Base-by-base conservation (phyloP, 2,888 invertebrate species). In the Agonopterix subpropinquella region DNA sequence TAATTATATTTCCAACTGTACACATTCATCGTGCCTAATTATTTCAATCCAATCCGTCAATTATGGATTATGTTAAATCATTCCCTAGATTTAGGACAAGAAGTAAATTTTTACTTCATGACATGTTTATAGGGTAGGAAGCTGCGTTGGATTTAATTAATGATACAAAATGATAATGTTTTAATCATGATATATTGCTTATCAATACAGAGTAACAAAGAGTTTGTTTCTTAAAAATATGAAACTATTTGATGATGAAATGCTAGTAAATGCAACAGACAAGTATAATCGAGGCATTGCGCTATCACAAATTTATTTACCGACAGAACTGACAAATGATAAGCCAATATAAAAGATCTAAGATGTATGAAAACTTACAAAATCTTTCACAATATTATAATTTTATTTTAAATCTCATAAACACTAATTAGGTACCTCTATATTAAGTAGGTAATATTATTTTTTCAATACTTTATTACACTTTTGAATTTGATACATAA, bases 171-270 rank as follows among this genome's bases (percentile, higher is more conserved):
- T 47, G 57, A 50, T 45, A 56, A 67, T 62, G 51, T 77, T 80
- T 85, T 79, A 83, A 81, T 85, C 71, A 77, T 79, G 78, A 85
- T 87, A 88, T 88, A 88, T 88, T 87, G 87, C 87, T 87, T 88
- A 88, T 81, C 83, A 82, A 74, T 86, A 87, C 77, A 81, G 78
- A 82, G 77, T 83, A 87, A 87, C 86, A 87, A 81, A 82, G 64
- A 70, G 76, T 75, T 76, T 73, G 75, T 82, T 74, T 76, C 78
- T 73, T 77, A 80, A 71, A 79, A 42, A 76, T 78, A 76, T 69
- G 77, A 75, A 75, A 76, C 70, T 70, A 73, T 70, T 78, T 77
- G 78, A 80, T 73, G 73, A 66, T 70, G 72, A 88, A 87, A 88
- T 87, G 86, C 88, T 87, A 83, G 74, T 88, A 88, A 88, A 88